Base-by-base conservation (phyloP, 2,797 vertebrate genomes). In the Scarus forsteni region DNA sequence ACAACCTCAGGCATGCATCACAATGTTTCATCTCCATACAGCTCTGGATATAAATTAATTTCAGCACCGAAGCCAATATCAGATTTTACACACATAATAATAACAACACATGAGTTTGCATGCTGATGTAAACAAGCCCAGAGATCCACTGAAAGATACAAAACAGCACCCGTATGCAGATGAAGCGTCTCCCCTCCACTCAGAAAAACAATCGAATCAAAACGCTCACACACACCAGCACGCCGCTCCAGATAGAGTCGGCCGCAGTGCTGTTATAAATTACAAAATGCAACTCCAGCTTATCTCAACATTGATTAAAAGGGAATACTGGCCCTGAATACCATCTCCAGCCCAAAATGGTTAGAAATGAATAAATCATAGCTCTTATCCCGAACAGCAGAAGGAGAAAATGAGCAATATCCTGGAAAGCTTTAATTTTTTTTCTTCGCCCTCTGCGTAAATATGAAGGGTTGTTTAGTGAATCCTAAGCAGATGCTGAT, bases 331-430 rank as follows among this genome's bases (percentile, higher is more conserved):
- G 66, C 70, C 60, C 77, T 89, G 85, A 90, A 91, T 81, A 85
- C 60, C 80, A 88, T 80, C 71, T 68, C 48, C 5, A 80, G 66
- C 69, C 78, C 62, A 82, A 86, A 87, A 87, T 73, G 79, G 79
- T 81, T 84, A 62, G 75, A 85, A 88, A 90, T 92, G 80, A 91
- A 92, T 92, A 92, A 91, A 91, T 90, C 81, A 88, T 88, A 66
- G 65, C 60, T 72, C 67, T 84, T 87, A 85, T 87, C 81, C 84
- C 79, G 73, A 88, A 89, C 78, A 86, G 90, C 77, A 87, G 82
- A 83, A 71, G 67, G 82, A 85, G 84, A 92, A 89, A 90, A 89
- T 89, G 85, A 89, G 88, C 80, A 86, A 91, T 88, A 85, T 87
- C 79, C 84, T 77, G 70, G 81, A 92, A 89, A 83, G 74, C 79